phyloP scores from a whole-genome alignment of 1,140 invertebrate species.

The Andricus grossulariae region DNA sequence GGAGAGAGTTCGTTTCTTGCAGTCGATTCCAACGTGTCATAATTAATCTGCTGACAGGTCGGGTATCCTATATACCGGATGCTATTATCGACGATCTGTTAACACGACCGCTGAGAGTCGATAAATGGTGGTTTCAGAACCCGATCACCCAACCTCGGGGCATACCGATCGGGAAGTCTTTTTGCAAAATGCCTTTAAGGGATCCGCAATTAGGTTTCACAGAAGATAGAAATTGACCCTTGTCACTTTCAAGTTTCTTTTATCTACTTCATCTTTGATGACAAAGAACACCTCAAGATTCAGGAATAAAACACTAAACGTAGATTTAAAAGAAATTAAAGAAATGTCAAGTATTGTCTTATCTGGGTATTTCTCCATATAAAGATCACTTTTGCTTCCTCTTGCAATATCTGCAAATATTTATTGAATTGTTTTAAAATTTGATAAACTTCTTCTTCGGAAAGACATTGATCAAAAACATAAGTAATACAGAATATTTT shows the following conservation, averaged over 20 bases:
- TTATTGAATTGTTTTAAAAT: no score
- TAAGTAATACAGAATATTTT: no score
- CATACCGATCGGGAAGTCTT: background rate
- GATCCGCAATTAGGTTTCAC: background rate
- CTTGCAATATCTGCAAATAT: no score
- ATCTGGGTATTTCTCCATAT: no score
- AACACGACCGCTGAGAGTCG: slow-evolving; percentile 27
- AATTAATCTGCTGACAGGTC: slow-evolving; percentile 27
- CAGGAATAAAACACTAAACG: no score
- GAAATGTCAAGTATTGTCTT: no score
- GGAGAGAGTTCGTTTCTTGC: slow-evolving; percentile 20
- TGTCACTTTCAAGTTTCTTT: background rate
- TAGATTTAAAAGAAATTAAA: no score
- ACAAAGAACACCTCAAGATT: no score
- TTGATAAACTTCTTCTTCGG: no score
- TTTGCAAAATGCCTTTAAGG: background rate
- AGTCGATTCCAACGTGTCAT: slow-evolving; percentile 22
- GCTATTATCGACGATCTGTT: slow-evolving; percentile 14
- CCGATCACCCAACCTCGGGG: background rate
- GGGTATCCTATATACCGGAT: slow-evolving; percentile 11
- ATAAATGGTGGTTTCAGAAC: slow-evolving; percentile 24
- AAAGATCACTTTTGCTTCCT: no score
- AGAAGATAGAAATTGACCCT: slow-evolving; percentile 13
- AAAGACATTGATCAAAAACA: no score
- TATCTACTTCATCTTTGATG: background rate